Conservation (phyloP, 2,113 vertebrate genomes). For the Protobothrops flavoviridis region DNA sequence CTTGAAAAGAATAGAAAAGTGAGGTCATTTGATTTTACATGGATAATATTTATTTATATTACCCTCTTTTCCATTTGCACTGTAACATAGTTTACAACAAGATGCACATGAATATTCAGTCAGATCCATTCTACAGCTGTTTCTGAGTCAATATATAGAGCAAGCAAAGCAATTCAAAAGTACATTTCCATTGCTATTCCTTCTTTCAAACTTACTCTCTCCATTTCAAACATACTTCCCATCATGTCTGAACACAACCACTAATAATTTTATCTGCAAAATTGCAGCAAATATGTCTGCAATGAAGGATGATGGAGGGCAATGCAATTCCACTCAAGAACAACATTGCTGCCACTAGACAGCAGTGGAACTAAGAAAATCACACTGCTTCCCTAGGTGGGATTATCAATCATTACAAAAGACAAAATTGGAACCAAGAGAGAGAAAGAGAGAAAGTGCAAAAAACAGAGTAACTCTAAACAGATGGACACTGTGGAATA, state of each 20-base stretch:
- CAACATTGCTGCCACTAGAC: slow-evolving; percentile 38
- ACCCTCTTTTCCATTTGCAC: not conserved
- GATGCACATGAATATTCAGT: not conserved
- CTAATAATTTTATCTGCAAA: not conserved
- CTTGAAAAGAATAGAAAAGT: not conserved
- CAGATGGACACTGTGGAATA: not conserved
- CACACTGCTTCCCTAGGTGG: slow-evolving; percentile 6
- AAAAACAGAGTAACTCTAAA: slow-evolving; percentile 18
- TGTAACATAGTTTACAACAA: not conserved
- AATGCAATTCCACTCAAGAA: slow-evolving; percentile 35
- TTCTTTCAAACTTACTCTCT: not conserved
- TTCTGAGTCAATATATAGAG: not conserved
- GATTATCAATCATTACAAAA: slow-evolving; percentile 26
- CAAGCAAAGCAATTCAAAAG: not conserved
- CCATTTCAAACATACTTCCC: not conserved
- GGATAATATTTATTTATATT: not conserved
- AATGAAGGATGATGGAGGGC: slow-evolving; percentile 66
- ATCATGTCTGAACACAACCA: not conserved
- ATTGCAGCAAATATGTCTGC: slow-evolving; percentile 49
- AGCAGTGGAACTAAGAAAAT: slow-evolving; percentile 49
- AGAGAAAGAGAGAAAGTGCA: slow-evolving; percentile 21
- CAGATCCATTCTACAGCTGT: not conserved
- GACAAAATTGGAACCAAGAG: slow-evolving; percentile 28
- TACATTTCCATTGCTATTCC: not conserved
- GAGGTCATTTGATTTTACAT: not conserved